Base-by-base conservation (phyloP, 64 coral and sea anemone genomes). In the Stichodactyla helianthus region DNA sequence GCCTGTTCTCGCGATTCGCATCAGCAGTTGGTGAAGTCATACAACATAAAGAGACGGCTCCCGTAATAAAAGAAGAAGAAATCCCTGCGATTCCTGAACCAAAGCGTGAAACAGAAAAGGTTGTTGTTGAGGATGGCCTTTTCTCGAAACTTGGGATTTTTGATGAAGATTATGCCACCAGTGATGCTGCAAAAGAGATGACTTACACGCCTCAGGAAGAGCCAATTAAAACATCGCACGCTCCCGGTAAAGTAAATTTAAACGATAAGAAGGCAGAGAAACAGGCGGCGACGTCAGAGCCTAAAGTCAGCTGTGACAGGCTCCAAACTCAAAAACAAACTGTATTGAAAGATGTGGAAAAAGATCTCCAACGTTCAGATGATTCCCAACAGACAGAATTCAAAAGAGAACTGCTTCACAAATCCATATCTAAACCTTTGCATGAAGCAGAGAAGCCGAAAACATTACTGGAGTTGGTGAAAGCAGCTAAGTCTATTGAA, bases 61-160 rank as follows among this genome's bases (percentile, higher is more conserved):
- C 5, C 17, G 50, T 52, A 81, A 28, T 44, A 35, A 79, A 35
- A 35, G 16, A 81, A 81, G 11, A 81, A 35, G 25, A 31, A 10
- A 74, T 20, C 19, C 18, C 68, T 27, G 68, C 31, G 68, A 22
- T 65, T 65, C 25, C 68, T 74, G 25, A 74, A 5, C 1, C 22
- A 27, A 74, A 74, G 7, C 68, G 10, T 31, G 27, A 74, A 53
- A 53, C 20, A 19, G 18, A 51, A 81, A 14, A 51, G 50, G 12
- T 50, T 19, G 78, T 81, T 5, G 26, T 2, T 19, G 78, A 53
- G 0, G 78, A 81, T 20, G 78, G 51, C 51, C 53, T 81, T 15
- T 81, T 81, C 53, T 81, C 78, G 17, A 81, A 81, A 54, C 52
- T 81, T 52, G 78, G 78, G 26, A 81, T 81, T 52, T 81, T 81